A percentile compares a stretch with the other conserved stretches of the same genome.
These are phyloP conservation scores for Torymus texanus DNA, from an alignment of 2,888 invertebrate genomes.

Conservation along the genomic window DNA sequence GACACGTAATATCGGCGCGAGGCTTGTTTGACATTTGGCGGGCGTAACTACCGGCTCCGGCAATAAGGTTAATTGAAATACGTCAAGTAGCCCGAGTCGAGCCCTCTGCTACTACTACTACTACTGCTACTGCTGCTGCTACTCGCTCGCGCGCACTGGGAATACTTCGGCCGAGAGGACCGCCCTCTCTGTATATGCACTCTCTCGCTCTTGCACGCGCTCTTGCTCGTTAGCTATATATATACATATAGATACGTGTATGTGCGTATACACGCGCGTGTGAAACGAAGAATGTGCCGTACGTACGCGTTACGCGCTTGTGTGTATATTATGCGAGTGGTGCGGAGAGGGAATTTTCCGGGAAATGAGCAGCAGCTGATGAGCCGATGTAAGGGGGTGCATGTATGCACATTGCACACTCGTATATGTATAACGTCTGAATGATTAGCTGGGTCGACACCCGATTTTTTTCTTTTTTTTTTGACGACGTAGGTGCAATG, in stretches of 20 bases:
- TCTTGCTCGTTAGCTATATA: too few species aligned
- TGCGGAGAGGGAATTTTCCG: constrained; percentile 38
- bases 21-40: constrained; percentile 66
- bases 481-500: too few species aligned
- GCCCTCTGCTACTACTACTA: too few species aligned
- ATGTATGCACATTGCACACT: background rate
- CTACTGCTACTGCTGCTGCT: too few species aligned
- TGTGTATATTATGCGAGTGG: background rate
- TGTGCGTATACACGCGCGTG: background rate
- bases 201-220: background rate
- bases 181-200: background rate
- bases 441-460: constrained; percentile 41
- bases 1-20: constrained; percentile 60
- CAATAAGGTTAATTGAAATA: constrained; percentile 73
- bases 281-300: constrained; percentile 28
- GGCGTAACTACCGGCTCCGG: constrained; percentile 63
- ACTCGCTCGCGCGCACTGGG: constrained; percentile 58
- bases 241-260: too few species aligned
- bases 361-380: constrained; percentile 17
- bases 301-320: background rate
- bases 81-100: constrained; percentile 64
- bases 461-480: too few species aligned
- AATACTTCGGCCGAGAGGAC: constrained; percentile 61
- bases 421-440: background rate
- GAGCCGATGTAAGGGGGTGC: background rate